Conservation (phyloP, 2,888 invertebrate species). For the Maniola hyperantus region DNA sequence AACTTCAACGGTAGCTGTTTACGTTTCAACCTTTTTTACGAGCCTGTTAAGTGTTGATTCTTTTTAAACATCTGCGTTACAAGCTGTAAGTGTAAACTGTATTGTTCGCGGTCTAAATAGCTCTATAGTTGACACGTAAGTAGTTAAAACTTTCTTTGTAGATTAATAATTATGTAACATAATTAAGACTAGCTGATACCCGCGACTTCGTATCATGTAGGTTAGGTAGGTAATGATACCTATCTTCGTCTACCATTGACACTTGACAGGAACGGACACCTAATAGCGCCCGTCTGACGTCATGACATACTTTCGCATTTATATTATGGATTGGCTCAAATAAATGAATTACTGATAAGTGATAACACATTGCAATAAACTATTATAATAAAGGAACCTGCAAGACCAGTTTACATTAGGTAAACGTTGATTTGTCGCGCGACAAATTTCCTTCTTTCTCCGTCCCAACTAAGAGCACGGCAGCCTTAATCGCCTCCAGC, state of each 20-base stretch:
- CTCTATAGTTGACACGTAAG: conserved; percentile 54
- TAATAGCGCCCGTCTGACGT: too few species aligned
- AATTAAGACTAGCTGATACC: too few species aligned
- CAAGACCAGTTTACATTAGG: conserved; percentile 5
- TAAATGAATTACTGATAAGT: neutral
- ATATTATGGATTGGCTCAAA: too few species aligned
- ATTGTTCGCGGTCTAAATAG: conserved; percentile 64
- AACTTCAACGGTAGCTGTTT: conserved; percentile 76
- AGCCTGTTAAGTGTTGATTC: conserved; percentile 80
- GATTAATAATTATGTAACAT: neutral
- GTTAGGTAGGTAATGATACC: too few species aligned
- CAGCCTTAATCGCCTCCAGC: conserved; percentile 73
- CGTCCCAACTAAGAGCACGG: conserved; percentile 54
- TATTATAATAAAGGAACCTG: neutral
- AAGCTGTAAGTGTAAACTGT: conserved; percentile 78
- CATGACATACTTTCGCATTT: too few species aligned
- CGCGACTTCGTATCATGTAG: too few species aligned
- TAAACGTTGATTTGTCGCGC: conserved; percentile 43
- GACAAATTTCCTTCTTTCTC: conserved; percentile 64
- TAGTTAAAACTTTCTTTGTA: neutral
- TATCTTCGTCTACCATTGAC: too few species aligned
- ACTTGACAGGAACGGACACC: too few species aligned
- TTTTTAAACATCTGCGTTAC: conserved; percentile 79
- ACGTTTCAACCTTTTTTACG: conserved; percentile 74
- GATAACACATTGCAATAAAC: neutral